These are phyloP conservation scores for Hesperia comma DNA, from an alignment of 2,888 invertebrate genomes.

Conservation along the genomic window DNA sequence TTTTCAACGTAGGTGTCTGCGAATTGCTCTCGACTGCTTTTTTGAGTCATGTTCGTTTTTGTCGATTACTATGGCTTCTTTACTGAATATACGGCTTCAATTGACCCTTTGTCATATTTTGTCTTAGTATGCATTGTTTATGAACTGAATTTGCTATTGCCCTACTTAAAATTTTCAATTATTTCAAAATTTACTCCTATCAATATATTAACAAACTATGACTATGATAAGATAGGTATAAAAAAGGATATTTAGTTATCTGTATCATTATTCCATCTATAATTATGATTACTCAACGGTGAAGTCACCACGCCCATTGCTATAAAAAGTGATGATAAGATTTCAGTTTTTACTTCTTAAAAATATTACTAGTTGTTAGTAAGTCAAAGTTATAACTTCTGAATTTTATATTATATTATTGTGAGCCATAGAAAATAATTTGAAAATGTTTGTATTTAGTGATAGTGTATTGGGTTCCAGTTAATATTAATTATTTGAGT, in stretches of 20 bases:
- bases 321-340: constrained; percentile 13
- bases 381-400: no score
- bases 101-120: background rate
- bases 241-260: no score
- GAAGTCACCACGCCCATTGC: constrained; percentile 5
- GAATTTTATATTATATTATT: no score
- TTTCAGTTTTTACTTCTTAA: constrained; percentile 15
- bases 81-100: constrained; percentile 21
- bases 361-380: background rate
- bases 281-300: constrained; percentile 1
- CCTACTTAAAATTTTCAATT: no score
- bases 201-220: no score
- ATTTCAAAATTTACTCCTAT: no score
- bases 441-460: no score
- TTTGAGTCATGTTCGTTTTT: constrained; percentile 30
- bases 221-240: no score
- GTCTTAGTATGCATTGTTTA: background rate
- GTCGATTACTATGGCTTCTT: constrained; percentile 29
- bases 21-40: constrained; percentile 1
- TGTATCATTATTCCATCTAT: background rate
- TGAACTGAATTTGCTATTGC: background rate
- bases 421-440: no score
- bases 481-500: no score
- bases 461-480: no score
- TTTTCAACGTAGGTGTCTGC: constrained; percentile 13